Percentiles rank a stretch among this genome's conserved stretches.
These are phyloP conservation scores for Trachelus stipa DNA, from an alignment of 2,888 invertebrate species.

Conservation along the genomic window DNA sequence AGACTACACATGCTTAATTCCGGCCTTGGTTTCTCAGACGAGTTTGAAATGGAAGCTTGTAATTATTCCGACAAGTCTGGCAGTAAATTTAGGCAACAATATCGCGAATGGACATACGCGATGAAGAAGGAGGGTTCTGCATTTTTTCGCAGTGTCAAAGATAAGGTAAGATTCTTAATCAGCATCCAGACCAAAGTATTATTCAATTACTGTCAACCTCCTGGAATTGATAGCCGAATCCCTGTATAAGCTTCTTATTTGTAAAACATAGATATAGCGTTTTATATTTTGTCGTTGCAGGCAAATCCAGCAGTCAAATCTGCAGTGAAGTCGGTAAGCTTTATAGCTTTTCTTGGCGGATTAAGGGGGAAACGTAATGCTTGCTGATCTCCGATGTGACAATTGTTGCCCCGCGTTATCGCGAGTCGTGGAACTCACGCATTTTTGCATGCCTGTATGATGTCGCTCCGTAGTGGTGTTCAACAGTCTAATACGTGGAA, in stretches of 20 bases:
- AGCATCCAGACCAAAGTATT: slow-evolving; percentile 18
- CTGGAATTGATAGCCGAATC: neutral
- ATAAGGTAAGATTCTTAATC: slow-evolving; percentile 74
- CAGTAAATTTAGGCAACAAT: slow-evolving; percentile 76
- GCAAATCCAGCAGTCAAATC: slow-evolving; percentile 94
- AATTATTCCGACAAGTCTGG: slow-evolving; percentile 76
- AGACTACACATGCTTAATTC: slow-evolving; percentile 91
- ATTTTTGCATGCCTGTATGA: too few species aligned
- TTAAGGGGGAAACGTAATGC: neutral
- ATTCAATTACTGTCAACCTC: slow-evolving; percentile 14
- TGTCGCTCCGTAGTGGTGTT: too few species aligned
- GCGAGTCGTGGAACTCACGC: too few species aligned
- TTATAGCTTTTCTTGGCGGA: neutral
- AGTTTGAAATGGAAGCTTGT: slow-evolving; percentile 92
- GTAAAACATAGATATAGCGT: slow-evolving; percentile 65
- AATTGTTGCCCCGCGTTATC: too few species aligned
- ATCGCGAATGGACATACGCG: slow-evolving; percentile 83
- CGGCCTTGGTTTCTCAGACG: slow-evolving; percentile 93
- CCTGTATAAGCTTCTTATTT: slow-evolving; percentile 51
- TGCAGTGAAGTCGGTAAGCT: slow-evolving; percentile 93
- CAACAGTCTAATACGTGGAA: too few species aligned
- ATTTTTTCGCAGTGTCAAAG: slow-evolving; percentile 88
- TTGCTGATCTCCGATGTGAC: too few species aligned
- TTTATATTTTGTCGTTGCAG: slow-evolving; percentile 71
- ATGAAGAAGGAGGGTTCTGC: slow-evolving; percentile 86